Evolutionary conservation across 1,140 invertebrate species (phyloP), one percentile per base, ranked within the genome.

Genomic region (Chironomus striatipennis): DNA sequence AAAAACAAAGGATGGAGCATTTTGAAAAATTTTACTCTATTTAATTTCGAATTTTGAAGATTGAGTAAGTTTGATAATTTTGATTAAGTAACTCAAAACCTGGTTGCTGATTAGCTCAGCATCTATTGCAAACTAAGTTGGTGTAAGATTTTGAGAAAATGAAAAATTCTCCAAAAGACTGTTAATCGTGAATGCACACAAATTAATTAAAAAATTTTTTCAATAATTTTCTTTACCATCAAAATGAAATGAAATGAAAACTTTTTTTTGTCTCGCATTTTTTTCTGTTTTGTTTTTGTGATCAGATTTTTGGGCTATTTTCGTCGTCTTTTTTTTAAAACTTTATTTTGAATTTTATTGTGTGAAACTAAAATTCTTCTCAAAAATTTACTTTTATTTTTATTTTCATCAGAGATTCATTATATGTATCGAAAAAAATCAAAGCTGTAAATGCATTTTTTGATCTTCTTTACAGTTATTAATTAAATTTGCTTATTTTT

Each of bases 371-470:
- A 57, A 57, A 57, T n/a, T 57, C 12, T 1, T 12, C 12, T 10
- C 47, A 10, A 57, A 57, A 57, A 15, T 1, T 57, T 57, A 1
- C n/a, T 57, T 15, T 57, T 15, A 0, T 57, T 12, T 57, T 1
- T 57, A 15, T 57, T 57, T 57, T 57, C 5, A 34, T 34, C 24
- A 34, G 24, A 34, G 24, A 34, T 34, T 34, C 5, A 34, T 34
- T 34, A 34, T 34, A 34, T 34, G 8, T 57, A 5, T 57, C 47
- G n/a, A 57, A 57, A 57, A 57, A 57, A n/a, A n/a, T 57, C 47
- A 57, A 57, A 57, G 47, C 47, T 57, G 47, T 57, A 57, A 57
- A 57, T 57, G 47, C 47, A 57, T 57, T 57, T 57, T 57, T n/a
- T 57, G 12, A 12, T 10, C 47, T n/a, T 57, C n/a, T 57, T 57